Evolutionary conservation across 2,888 invertebrate genomes (phyloP).

Genomic region (Dexiosoma caninum): DNA sequence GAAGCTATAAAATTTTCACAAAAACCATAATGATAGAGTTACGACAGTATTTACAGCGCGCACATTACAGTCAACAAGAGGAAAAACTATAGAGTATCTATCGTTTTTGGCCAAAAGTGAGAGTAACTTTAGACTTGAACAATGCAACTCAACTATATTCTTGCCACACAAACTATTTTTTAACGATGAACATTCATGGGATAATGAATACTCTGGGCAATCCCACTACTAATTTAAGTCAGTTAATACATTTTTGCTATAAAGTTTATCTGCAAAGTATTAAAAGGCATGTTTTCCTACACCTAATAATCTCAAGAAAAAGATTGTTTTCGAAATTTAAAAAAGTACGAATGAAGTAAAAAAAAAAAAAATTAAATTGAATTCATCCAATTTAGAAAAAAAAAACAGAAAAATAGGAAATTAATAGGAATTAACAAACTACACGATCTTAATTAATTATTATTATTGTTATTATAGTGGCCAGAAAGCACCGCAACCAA

Average conservation of each 20-base stretch:
- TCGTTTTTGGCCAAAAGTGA: slow-evolving; percentile 47
- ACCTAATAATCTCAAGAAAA: background rate
- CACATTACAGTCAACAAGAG: slow-evolving; percentile 14
- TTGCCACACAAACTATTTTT: background rate
- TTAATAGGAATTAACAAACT: no score
- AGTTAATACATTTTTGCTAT: slow-evolving; percentile 17
- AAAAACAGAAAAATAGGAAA: no score
- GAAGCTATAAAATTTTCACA: slow-evolving; percentile 73
- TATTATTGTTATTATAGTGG: no score
- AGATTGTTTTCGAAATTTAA: no score
- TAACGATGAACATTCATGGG: background rate
- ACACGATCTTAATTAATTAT: no score
- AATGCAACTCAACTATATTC: background rate
- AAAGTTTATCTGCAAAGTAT: background rate
- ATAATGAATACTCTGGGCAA: slow-evolving; percentile 35
- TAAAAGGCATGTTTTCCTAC: background rate
- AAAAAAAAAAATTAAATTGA: no score
- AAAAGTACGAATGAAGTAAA: no score
- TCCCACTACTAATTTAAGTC: slow-evolving; percentile 35
- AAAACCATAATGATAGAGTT: slow-evolving; percentile 64
- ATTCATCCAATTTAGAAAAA: no score
- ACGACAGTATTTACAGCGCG: slow-evolving; percentile 64
- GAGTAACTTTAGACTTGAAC: slow-evolving; percentile 19
- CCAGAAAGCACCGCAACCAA: no score
- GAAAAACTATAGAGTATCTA: background rate